Evolutionary conservation across 1,140 invertebrate species (phyloP), one percentile per base, ranked within the genome.

Genomic region (Ditylenchus dipsaci): DNA sequence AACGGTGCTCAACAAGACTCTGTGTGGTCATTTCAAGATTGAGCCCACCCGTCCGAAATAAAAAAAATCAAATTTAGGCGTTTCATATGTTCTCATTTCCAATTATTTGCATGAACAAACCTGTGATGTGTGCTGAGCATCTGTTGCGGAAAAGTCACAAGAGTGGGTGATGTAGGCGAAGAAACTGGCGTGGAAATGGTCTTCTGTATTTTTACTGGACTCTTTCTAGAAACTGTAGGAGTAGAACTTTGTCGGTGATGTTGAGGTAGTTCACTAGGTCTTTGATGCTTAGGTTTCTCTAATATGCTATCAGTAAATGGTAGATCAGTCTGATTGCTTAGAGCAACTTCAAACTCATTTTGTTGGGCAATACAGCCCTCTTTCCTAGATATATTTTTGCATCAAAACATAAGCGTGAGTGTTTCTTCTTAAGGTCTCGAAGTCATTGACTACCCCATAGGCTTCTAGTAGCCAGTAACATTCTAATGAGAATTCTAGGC

Each of bases 391-490:
- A 95, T 94, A 68, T 91, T 88, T n/a, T 84, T 92, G 90, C 80
- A 89, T 90, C 71, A 94, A 85, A 85, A 92, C 91, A 66, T 90
- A 88, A 71, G 91, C 91, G 80, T 90, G 89, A 47, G 91, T 91
- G 83, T 90, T 90, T 85, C 90, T 92, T 88, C 65, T 88, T 87
- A 68, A 89, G 84, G 69, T 70, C 73, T 66, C 49, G 15, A 53
- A 53, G 8, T 19, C 49, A 53, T 88, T 87, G 83, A 93, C 91
- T 21, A 90, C 89, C 76, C 90, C 90, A 81, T 94, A 97, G 5
- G 95, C 93, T 72, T 94, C 91, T 72, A 98, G 86, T 17, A 97
- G 85, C 94, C 94, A 97, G 72, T 91, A 90, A 84, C 93, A 90
- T 83, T 93, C 91, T 61, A 97, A 87, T 27, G 93, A 92, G 84